These are phyloP conservation scores for Oxytorus armatus DNA, from an alignment of 2,888 invertebrate genomes.

Conservation along the genomic window DNA sequence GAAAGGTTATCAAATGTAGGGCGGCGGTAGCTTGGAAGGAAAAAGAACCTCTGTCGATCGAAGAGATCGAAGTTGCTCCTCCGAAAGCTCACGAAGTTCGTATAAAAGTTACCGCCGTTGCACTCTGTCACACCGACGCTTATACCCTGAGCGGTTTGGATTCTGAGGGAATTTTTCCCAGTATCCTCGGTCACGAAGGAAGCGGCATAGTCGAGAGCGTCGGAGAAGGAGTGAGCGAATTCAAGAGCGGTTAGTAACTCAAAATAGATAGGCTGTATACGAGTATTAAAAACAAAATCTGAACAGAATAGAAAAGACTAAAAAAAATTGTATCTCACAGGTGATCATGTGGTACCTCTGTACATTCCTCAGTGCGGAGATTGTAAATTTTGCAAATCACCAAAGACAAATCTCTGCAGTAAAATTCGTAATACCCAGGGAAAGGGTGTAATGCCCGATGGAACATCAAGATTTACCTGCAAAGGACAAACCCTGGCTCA, in stretches of 20 bases:
- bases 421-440: slow-evolving; percentile 96
- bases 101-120: slow-evolving; percentile 92
- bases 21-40: slow-evolving; percentile 99
- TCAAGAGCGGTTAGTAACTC: slow-evolving; percentile 89
- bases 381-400: slow-evolving; percentile 97
- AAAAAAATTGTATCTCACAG: slow-evolving; percentile 82
- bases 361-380: slow-evolving; percentile 98
- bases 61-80: slow-evolving; percentile 96
- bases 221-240: slow-evolving; percentile 95
- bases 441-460: slow-evolving; percentile 96
- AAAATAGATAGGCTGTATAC: too few relatives aligned
- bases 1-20: slow-evolving; percentile 94
- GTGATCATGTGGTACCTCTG: slow-evolving; percentile 98
- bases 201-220: slow-evolving; percentile 98
- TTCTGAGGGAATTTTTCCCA: slow-evolving; percentile 96
- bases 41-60: slow-evolving; percentile 94
- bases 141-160: slow-evolving; percentile 95
- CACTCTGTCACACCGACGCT: slow-evolving; percentile 96
- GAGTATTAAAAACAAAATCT: background rate
- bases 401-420: slow-evolving; percentile 98
- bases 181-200: slow-evolving; percentile 98
- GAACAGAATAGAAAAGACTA: background rate
- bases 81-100: slow-evolving; percentile 97
- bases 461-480: slow-evolving; percentile 93
- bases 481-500: slow-evolving; percentile 93